phyloP scores from a whole-genome alignment of 2,113 vertebrate species.

The Seriola aureovittata region DNA sequence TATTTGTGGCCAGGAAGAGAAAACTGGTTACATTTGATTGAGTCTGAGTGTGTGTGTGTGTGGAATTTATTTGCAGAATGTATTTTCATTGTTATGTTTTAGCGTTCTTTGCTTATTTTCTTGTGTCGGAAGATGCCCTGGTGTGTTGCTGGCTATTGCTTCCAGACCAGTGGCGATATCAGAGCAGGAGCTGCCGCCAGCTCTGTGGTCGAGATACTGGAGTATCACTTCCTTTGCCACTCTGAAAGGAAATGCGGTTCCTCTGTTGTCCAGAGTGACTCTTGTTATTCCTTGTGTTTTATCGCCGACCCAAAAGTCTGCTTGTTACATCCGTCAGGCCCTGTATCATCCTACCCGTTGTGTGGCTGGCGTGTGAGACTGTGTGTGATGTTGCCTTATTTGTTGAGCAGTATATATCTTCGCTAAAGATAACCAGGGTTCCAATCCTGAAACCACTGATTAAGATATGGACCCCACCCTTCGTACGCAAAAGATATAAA shows the following conservation, averaged over 20 bases:
- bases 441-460: too few relatives aligned
- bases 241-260: slow-evolving; percentile 41
- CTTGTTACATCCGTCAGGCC: slow-evolving; percentile 53
- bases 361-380: slow-evolving; percentile 24
- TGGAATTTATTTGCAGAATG: slow-evolving; percentile 32
- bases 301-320: slow-evolving; percentile 41
- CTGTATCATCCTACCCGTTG: slow-evolving; percentile 26
- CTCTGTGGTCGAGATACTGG: not conserved
- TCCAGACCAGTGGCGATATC: slow-evolving; percentile 7
- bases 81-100: slow-evolving; percentile 10
- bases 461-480: too few relatives aligned
- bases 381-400: slow-evolving; percentile 36
- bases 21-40: slow-evolving; percentile 22
- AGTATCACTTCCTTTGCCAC: slow-evolving; percentile 37
- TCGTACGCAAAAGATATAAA: too few relatives aligned
- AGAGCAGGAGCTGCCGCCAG: not conserved
- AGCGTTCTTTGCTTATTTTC: not conserved
- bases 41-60: slow-evolving; percentile 11
- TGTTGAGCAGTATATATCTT: slow-evolving; percentile 39
- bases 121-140: not conserved
- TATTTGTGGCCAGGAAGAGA: slow-evolving; percentile 36
- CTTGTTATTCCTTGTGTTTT: slow-evolving; percentile 53
- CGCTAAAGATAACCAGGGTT: not conserved
- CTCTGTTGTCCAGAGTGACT: slow-evolving; percentile 56
- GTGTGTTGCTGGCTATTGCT: slow-evolving; percentile 4